A percentile compares a stretch with the other conserved stretches of the same genome.
Evolutionary conservation across 2,113 vertebrate species (phyloP).

Genomic region (Pandion haliaetus): DNA sequence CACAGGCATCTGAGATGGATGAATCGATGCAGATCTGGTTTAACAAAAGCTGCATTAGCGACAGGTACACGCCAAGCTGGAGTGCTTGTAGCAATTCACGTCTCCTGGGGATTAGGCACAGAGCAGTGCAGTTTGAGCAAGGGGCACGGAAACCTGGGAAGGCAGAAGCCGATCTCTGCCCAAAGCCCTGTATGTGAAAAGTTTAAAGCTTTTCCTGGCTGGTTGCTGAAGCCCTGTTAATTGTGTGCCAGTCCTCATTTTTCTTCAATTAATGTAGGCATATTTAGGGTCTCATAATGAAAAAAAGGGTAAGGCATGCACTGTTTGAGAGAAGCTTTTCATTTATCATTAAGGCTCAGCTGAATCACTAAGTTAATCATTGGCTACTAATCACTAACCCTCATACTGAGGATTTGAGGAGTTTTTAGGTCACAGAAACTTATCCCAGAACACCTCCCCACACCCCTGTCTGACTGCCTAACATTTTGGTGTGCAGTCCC

Average conservation of each 20-base stretch:
- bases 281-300: background rate
- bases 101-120: background rate
- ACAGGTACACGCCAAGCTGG: background rate
- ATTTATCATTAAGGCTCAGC: background rate
- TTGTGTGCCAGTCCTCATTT: background rate
- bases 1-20: background rate
- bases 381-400: conserved; percentile 4
- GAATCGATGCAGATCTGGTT: background rate
- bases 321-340: background rate
- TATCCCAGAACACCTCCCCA: background rate
- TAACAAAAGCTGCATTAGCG: background rate
- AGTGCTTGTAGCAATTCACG: rapidly evolving
- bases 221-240: background rate
- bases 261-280: background rate
- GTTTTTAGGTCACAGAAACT: background rate
- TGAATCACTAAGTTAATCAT: conserved; percentile 18
- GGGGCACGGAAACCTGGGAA: background rate
- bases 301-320: background rate
- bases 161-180: background rate
- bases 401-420: background rate
- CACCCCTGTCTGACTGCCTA: background rate
- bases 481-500: background rate
- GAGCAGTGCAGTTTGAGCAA: background rate
- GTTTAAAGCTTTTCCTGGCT: background rate
- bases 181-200: background rate